These are phyloP conservation scores for Grammomys surdaster DNA, from an alignment of 2,113 vertebrate species.

Conservation along the genomic window DNA sequence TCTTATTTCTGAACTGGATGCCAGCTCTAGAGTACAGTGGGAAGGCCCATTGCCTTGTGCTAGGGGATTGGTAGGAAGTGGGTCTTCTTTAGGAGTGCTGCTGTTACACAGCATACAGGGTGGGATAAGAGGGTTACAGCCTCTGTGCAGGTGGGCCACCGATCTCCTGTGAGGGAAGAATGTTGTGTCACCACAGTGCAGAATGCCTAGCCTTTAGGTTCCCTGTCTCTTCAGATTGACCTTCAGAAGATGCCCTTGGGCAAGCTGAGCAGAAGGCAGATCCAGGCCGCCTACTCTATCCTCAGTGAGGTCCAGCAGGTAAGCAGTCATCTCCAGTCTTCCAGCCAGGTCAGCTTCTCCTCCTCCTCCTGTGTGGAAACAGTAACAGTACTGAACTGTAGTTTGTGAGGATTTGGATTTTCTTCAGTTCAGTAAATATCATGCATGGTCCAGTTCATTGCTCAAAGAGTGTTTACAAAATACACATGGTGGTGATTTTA, in stretches of 20 bases:
- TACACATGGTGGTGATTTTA: background rate
- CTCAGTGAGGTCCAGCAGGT: slow-evolving; percentile 98
- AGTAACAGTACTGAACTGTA: background rate
- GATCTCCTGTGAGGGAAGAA: fast-evolving
- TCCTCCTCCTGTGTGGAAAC: too few species aligned
- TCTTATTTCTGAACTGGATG: background rate
- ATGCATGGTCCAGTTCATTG: background rate
- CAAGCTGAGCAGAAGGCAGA: slow-evolving; percentile 98
- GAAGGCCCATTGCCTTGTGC: fast-evolving
- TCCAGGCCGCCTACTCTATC: slow-evolving; percentile 97
- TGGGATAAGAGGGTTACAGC: background rate
- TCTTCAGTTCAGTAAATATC: background rate
- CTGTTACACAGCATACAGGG: fast-evolving
- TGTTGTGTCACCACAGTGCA: background rate
- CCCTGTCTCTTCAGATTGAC: slow-evolving; percentile 92
- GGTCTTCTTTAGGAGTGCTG: background rate
- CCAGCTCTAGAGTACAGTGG: background rate
- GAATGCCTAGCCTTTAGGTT: background rate
- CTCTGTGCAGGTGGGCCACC: background rate
- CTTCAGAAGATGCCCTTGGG: slow-evolving; percentile 99
- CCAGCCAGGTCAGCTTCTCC: background rate
- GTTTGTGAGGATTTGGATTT: background rate
- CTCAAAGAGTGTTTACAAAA: background rate
- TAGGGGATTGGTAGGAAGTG: background rate
- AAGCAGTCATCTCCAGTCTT: slow-evolving; percentile 44